These are phyloP conservation scores for Oophaga pumilio DNA, from an alignment of 2,113 vertebrate genomes.

Conservation along the genomic window DNA sequence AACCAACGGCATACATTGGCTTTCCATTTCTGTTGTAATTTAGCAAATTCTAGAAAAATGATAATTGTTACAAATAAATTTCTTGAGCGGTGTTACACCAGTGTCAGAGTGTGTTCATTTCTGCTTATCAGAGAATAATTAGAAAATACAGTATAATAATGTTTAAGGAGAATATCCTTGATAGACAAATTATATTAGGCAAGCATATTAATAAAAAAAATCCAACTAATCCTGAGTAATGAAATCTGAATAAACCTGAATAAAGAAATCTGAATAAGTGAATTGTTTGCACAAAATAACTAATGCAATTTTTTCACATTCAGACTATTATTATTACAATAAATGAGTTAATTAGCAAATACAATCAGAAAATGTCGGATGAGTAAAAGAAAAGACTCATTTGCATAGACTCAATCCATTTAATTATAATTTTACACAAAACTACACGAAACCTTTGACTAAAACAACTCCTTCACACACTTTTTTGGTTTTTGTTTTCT, in stretches of 20 bases:
- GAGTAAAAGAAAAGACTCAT: not conserved
- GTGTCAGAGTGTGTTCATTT: not conserved
- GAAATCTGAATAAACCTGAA: not conserved
- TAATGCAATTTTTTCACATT: not conserved
- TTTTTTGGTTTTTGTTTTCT: too few relatives aligned
- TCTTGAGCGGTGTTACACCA: not conserved
- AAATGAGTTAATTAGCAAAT: not conserved
- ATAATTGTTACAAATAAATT: not conserved
- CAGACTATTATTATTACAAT: not conserved
- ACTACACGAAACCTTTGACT: not conserved
- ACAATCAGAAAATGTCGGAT: not conserved
- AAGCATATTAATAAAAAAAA: not conserved
- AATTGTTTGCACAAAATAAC: not conserved
- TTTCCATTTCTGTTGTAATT: not conserved
- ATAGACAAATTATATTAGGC: slow-evolving; percentile 1
- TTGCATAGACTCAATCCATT: not conserved
- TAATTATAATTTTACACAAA: not conserved
- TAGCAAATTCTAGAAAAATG: not conserved
- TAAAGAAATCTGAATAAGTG: not conserved
- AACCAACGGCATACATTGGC: not conserved
- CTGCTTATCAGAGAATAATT: not conserved
- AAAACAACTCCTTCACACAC: not conserved
- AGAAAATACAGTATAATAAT: not conserved
- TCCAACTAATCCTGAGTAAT: not conserved
- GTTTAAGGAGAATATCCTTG: not conserved